A percentile compares a stretch with the other conserved stretches of the same genome.
Conservation (phyloP, 1,140 invertebrate species). For the Magallana angulata region DNA sequence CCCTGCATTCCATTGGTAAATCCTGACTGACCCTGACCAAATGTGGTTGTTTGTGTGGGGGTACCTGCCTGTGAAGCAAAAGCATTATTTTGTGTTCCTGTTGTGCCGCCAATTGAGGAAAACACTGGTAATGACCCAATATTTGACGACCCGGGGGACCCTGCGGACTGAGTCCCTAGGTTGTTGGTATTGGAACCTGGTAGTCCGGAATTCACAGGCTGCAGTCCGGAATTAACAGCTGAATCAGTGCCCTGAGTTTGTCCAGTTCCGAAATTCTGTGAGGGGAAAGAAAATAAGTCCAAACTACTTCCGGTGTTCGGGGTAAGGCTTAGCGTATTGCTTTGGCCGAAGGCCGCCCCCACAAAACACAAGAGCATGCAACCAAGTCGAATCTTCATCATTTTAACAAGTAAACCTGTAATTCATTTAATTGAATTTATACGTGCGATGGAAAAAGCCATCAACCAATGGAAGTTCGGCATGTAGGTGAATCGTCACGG, state of each 20-base stretch:
- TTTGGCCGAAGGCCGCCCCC: background rate
- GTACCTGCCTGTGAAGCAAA: background rate
- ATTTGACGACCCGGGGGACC: background rate
- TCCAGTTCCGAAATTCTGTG: background rate
- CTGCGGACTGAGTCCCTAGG: background rate
- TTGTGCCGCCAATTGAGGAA: background rate
- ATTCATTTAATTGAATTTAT: conserved; percentile 33
- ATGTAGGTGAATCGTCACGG: background rate
- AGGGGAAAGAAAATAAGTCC: conserved; percentile 14
- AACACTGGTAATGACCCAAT: background rate
- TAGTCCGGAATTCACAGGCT: background rate
- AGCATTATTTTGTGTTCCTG: background rate
- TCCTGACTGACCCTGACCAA: background rate
- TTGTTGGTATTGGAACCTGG: background rate
- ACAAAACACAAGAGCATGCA: conserved; percentile 2
- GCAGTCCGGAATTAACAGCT: background rate
- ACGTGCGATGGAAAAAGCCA: conserved; percentile 7
- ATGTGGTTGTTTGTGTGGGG: background rate
- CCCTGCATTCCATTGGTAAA: background rate
- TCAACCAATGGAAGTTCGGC: background rate
- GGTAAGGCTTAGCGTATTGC: background rate
- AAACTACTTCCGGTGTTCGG: conserved; percentile 1
- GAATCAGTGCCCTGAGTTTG: background rate
- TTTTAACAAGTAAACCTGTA: conserved; percentile 20
- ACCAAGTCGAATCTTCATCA: conserved; percentile 16